These are phyloP conservation scores for Macropus fuliginosus DNA, from an alignment of 2,797 vertebrate species.

Conservation along the genomic window DNA sequence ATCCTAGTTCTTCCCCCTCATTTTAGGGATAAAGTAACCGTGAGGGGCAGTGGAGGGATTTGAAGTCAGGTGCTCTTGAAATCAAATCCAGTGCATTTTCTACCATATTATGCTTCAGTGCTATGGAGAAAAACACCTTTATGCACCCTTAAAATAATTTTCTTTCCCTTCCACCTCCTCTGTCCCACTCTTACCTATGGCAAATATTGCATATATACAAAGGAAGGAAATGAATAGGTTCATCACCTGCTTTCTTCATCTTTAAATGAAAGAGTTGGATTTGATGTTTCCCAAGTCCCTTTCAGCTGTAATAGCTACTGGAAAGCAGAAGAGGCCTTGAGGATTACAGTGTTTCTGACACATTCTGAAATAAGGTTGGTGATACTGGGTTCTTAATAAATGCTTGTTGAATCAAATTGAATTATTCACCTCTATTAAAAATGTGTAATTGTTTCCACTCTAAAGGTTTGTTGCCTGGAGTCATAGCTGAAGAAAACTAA, in stretches of 20 bases:
- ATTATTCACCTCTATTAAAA: slow-evolving; percentile 1
- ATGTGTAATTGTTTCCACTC: not conserved
- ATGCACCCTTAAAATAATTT: not conserved
- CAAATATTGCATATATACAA: not conserved
- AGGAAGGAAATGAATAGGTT: not conserved
- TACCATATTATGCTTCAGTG: not conserved
- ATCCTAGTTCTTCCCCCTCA: not conserved
- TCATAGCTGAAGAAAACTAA: not conserved
- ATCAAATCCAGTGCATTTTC: not conserved
- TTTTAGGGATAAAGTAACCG: not conserved
- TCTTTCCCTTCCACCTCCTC: not conserved
- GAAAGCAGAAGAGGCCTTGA: not conserved
- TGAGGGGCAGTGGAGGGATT: not conserved
- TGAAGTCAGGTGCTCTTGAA: not conserved
- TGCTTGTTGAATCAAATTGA: slow-evolving; percentile 1
- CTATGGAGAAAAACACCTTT: not conserved
- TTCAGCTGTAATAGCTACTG: not conserved
- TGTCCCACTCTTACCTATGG: not conserved
- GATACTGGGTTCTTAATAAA: not conserved
- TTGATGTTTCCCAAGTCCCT: not conserved
- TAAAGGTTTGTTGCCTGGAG: not conserved
- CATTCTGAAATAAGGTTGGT: not conserved
- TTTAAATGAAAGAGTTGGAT: not conserved
- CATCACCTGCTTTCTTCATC: slow-evolving; percentile 6
- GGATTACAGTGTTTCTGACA: not conserved